Evolutionary conservation across 2,888 invertebrate genomes (phyloP).

Genomic region (Stenotaenia linearis): DNA sequence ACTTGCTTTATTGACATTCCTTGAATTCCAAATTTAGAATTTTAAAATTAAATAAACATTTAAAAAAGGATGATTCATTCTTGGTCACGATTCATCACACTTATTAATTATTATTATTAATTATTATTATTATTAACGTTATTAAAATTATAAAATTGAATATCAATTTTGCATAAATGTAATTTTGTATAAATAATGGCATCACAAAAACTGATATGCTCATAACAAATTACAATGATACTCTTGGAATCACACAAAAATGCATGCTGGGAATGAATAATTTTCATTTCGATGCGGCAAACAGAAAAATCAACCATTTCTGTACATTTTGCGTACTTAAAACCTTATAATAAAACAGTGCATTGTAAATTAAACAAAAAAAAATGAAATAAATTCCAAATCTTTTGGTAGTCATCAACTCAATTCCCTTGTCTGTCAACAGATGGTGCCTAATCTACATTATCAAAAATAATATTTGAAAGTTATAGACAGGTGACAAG

Average conservation of each 20-base stretch:
- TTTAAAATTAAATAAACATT: neutral
- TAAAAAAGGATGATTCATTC: neutral
- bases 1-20: neutral
- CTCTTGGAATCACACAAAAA: slow-evolving; percentile 13
- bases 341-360: neutral
- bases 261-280: neutral
- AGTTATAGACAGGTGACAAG: slow-evolving; percentile 15
- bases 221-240: slow-evolving; percentile 19
- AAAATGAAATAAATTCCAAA: neutral
- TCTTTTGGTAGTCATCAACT: neutral
- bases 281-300: neutral
- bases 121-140: neutral
- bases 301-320: neutral
- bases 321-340: neutral
- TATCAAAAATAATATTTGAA: slow-evolving; percentile 14
- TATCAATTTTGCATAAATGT: neutral
- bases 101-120: neutral
- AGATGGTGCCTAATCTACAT: slow-evolving; percentile 7
- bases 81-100: neutral
- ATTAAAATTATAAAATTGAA: slow-evolving; percentile 19
- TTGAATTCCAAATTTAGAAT: neutral
- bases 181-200: neutral
- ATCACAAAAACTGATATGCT: slow-evolving; percentile 17
- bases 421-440: slow-evolving; percentile 15
- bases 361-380: neutral